Percentiles rank a stretch among this genome's conserved stretches.
phyloP scores from a whole-genome alignment of 2,888 invertebrate species.

The Germaria angustata region DNA sequence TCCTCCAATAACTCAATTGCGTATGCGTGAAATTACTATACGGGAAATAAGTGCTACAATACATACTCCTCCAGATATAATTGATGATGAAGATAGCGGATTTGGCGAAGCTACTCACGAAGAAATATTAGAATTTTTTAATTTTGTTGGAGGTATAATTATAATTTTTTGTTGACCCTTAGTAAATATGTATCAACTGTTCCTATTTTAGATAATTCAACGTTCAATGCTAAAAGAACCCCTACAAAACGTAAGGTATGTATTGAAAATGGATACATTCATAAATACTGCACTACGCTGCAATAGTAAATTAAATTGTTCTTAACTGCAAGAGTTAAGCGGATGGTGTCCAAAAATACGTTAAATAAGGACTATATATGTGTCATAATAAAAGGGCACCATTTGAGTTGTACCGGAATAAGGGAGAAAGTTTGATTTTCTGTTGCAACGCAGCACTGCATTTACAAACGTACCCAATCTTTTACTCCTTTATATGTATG shows the following conservation, averaged over 20 bases:
- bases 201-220: constrained; percentile 32
- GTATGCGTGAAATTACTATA: constrained; percentile 69
- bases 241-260: constrained; percentile 60
- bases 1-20: constrained; percentile 21
- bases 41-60: constrained; percentile 66
- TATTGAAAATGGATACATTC: background rate
- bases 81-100: constrained; percentile 67
- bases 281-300: no score
- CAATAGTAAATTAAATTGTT: no score
- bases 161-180: background rate
- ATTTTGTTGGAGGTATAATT: constrained; percentile 50
- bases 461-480: no score
- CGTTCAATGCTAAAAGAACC: background rate
- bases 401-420: no score
- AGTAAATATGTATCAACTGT: background rate
- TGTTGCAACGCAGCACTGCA: no score
- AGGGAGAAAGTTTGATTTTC: no score
- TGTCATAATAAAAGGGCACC: no score
- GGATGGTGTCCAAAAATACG: no score
- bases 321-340: no score
- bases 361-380: no score
- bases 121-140: constrained; percentile 66
- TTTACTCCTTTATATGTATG: no score
- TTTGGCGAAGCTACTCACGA: constrained; percentile 70
- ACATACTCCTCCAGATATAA: constrained; percentile 41